Percentiles rank a stretch among this genome's conserved stretches.
These are phyloP conservation scores for Mormyrus iriodes DNA, from an alignment of 2,113 vertebrate species.

Conservation along the genomic window DNA sequence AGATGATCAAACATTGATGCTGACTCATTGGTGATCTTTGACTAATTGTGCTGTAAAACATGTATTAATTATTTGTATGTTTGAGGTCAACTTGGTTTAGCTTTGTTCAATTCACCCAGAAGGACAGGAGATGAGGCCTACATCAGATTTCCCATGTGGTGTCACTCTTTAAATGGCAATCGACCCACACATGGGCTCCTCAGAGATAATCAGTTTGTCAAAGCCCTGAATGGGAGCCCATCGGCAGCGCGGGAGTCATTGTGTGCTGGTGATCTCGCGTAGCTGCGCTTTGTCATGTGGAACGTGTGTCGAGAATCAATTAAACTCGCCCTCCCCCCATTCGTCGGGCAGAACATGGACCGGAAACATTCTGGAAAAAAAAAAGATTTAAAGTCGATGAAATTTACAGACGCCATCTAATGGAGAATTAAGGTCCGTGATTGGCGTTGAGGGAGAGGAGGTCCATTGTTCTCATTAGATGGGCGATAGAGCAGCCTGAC, in stretches of 20 bases:
- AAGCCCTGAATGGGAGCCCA: constrained; percentile 40
- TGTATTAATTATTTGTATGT: not conserved
- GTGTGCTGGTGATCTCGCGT: constrained; percentile 37
- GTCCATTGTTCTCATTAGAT: constrained; percentile 14
- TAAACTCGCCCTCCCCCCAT: constrained; percentile 28
- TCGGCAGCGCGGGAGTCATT: constrained; percentile 32
- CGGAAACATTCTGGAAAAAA: not conserved
- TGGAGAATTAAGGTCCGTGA: not conserved
- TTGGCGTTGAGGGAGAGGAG: not conserved
- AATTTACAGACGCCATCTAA: not conserved
- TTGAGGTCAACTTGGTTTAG: not conserved
- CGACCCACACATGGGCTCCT: constrained; percentile 40
- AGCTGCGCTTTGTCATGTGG: constrained; percentile 36
- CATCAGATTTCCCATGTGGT: not conserved
- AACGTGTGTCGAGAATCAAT: constrained; percentile 44
- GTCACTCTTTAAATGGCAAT: constrained; percentile 37
- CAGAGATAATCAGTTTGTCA: constrained; percentile 51
- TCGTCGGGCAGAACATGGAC: not conserved
- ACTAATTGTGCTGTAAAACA: constrained; percentile 1
- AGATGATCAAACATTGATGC: not conserved
- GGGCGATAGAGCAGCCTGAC: not conserved
- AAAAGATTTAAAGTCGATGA: constrained; percentile 2
- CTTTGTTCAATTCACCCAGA: constrained; percentile 4
- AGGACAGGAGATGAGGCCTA: constrained; percentile 7
- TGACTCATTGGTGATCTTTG: not conserved